phyloP scores from a whole-genome alignment of 2,113 vertebrate genomes.

The Crotalus helleri region DNA sequence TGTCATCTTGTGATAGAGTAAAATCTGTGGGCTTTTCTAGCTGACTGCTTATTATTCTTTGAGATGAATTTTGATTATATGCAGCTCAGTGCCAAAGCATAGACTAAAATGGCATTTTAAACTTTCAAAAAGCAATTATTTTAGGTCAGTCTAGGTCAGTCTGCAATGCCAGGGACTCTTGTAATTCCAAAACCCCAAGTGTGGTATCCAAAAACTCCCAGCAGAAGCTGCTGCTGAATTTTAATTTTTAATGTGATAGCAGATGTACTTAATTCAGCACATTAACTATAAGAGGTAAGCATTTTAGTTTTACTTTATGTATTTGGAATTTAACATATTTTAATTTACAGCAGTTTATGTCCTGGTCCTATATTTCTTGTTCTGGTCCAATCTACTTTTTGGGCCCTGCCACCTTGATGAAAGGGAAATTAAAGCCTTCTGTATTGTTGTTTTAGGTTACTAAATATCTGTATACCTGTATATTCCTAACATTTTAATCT shows the following conservation, averaged over 20 bases:
- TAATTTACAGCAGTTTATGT: neutral
- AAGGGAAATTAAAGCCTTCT: neutral
- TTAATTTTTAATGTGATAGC: neutral
- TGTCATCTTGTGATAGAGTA: neutral
- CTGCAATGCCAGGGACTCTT: neutral
- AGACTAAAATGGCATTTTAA: neutral
- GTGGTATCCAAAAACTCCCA: neutral
- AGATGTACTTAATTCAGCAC: neutral
- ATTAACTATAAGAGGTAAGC: neutral
- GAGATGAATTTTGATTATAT: neutral
- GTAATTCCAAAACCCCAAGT: neutral
- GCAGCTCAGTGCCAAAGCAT: neutral
- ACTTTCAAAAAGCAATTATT: conserved; percentile 1
- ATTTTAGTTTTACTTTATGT: neutral
- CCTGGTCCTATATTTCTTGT: neutral
- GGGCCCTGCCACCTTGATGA: neutral
- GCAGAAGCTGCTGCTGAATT: neutral
- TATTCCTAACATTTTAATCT: neutral
- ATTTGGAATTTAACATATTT: neutral
- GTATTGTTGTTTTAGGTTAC: neutral
- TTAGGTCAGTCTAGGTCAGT: neutral
- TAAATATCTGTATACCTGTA: neutral
- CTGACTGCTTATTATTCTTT: neutral
- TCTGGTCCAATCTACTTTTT: neutral
- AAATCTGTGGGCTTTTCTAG: neutral